These are phyloP conservation scores for Leistus spinibarbis DNA, from an alignment of 2,888 invertebrate genomes.

Conservation along the genomic window DNA sequence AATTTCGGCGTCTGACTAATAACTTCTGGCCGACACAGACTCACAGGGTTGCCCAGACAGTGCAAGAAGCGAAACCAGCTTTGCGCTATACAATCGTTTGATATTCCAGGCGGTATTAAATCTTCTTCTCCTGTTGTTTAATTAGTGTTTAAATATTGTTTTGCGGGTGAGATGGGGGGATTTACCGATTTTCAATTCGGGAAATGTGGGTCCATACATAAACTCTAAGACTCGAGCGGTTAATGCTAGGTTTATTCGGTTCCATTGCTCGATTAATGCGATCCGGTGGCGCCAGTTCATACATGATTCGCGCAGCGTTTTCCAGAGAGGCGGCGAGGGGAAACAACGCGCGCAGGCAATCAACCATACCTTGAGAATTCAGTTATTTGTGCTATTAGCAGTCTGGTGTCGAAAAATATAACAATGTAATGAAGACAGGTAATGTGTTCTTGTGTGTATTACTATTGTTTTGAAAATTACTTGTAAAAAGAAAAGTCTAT, in stretches of 20 bases:
- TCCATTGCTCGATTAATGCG: conserved; percentile 93
- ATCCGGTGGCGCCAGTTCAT: conserved; percentile 93
- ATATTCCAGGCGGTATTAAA: conserved; percentile 83
- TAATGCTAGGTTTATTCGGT: conserved; percentile 87
- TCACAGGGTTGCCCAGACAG: conserved; percentile 93
- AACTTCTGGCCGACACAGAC: conserved; percentile 83
- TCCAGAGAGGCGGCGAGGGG: conserved; percentile 95
- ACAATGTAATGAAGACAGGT: too few species aligned
- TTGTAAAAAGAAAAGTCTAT: too few species aligned
- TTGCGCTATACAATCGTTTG: conserved; percentile 89
- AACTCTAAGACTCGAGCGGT: conserved; percentile 83
- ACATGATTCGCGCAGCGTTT: conserved; percentile 91
- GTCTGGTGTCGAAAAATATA: too few species aligned
- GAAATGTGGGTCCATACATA: conserved; percentile 87
- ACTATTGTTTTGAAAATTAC: too few species aligned
- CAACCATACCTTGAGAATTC: conserved; percentile 64
- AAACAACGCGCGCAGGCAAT: conserved; percentile 81
- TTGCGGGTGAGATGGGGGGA: neutral
- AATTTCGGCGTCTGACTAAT: conserved; percentile 75
- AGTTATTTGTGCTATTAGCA: too few species aligned
- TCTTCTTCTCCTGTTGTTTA: conserved; percentile 71
- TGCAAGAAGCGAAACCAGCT: conserved; percentile 95
- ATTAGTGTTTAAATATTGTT: neutral
- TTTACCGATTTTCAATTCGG: conserved; percentile 77
- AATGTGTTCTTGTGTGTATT: too few species aligned